Percentiles rank a stretch among this genome's conserved stretches.
Evolutionary conservation across 64 coral and sea anemone species (phyloP).

Genomic region (Montipora efflorescens): DNA sequence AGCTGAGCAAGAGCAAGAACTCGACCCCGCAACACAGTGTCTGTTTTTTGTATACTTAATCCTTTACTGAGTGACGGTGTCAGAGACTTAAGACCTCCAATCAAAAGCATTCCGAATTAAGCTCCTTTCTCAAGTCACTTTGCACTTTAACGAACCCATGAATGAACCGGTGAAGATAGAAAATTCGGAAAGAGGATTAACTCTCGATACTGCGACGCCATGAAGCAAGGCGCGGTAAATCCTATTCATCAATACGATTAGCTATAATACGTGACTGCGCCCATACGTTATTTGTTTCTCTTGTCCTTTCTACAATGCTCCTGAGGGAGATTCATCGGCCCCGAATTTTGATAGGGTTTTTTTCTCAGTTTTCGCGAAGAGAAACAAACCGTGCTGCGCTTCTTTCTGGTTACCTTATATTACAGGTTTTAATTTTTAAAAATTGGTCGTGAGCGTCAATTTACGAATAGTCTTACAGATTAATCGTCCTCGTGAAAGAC

Average conservation of each 20-base stretch:
- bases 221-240: not conserved
- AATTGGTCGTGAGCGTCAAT: no score
- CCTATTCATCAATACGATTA: conserved; percentile 16
- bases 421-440: no score
- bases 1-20: not conserved
- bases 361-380: no score
- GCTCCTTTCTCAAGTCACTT: not conserved
- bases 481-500: no score
- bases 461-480: no score
- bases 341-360: no score
- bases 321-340: not conserved
- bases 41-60: conserved; percentile 21
- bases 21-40: not conserved
- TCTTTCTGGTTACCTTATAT: no score
- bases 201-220: conserved; percentile 10
- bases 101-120: not conserved
- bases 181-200: conserved; percentile 15
- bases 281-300: not conserved
- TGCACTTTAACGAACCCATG: not conserved
- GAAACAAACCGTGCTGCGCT: no score
- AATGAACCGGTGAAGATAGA: not conserved
- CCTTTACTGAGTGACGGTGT: not conserved
- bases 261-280: not conserved
- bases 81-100: not conserved
- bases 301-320: not conserved